Base-by-base conservation (phyloP, 2,888 invertebrate species). In the Mythimna ferrago region DNA sequence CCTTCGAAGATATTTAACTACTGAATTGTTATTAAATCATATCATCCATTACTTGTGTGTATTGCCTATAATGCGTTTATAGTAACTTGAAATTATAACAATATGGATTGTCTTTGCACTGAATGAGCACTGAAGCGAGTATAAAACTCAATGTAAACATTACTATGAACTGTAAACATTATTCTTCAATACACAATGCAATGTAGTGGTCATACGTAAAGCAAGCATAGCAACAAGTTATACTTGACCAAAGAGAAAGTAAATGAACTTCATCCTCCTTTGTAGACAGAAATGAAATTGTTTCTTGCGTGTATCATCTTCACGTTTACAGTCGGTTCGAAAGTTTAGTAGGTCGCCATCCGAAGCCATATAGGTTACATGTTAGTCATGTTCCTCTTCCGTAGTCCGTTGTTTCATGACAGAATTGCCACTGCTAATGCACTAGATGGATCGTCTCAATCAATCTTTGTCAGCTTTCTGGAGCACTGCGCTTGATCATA, bases 291-390 rank as follows among this genome's bases (percentile, higher is more conserved):
- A 77, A 68, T 57, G 48, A 77, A 81, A 77, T 71, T 41, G 64
- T 54, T 77, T 71, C 61, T 62, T 35, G 61, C n/a, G 26, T 65
- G 65, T 65, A 79, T 78, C 57, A 62, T 67, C 63, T 63, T 64
- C 44, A 48, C 57, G 32, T 58, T 80, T 66, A 60, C 26, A 66
- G 68, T 54, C 72, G 16, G 71, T 58, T 79, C n/a, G 65, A 78
- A 80, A 82, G 82, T 72, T 80, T 78, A 82, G 54, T 80, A 60
- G 79, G 79, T 68, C 82, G 81, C 60, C 66, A 82, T 72, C 51
- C 41, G 65, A 72, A 78, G 82, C 65, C 79, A 82, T 82, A 80
- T 80, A 78, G 79, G 78, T 78, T 82, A 82, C 71, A 64, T 66
- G 78, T 79, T 77, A 77, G 82, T 79, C 67, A 81, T 77, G 72